Percentiles rank a stretch among this genome's conserved stretches.
phyloP scores from a whole-genome alignment of 2,888 invertebrate species.

The Erebia ligea region DNA sequence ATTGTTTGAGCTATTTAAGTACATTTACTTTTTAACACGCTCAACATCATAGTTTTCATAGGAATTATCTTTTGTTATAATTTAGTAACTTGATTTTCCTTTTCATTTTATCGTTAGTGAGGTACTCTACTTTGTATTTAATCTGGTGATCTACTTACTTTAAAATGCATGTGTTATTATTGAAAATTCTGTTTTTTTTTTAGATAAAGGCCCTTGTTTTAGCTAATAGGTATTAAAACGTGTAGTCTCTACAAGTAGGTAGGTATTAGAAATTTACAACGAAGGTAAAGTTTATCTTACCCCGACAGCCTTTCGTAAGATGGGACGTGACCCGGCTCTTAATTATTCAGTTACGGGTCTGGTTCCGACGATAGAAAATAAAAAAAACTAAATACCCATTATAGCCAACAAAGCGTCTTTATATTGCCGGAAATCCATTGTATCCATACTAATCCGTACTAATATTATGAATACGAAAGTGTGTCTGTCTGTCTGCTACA shows the following conservation, averaged over 20 bases:
- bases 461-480: too few species aligned
- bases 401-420: background rate
- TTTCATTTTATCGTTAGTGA: too few species aligned
- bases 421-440: background rate
- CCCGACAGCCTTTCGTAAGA: conserved; percentile 75
- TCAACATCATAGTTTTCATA: background rate
- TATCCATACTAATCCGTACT: background rate
- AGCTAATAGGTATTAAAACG: conserved; percentile 17
- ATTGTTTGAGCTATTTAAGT: background rate
- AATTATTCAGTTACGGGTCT: conserved; percentile 70
- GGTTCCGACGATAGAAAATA: conserved; percentile 59
- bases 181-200: too few species aligned
- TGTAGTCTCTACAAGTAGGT: conserved; percentile 58
- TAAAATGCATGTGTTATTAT: too few species aligned
- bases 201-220: background rate
- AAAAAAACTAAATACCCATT: background rate
- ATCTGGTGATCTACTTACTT: too few species aligned
- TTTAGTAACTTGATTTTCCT: too few species aligned
- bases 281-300: conserved; percentile 80
- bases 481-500: too few species aligned
- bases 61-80: too few species aligned
- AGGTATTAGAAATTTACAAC: conserved; percentile 78
- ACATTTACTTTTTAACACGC: background rate
- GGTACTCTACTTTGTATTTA: too few species aligned
- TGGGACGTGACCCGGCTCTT: conserved; percentile 74